phyloP scores from a whole-genome alignment of 2,113 vertebrate genomes.

The Garra rufa region DNA sequence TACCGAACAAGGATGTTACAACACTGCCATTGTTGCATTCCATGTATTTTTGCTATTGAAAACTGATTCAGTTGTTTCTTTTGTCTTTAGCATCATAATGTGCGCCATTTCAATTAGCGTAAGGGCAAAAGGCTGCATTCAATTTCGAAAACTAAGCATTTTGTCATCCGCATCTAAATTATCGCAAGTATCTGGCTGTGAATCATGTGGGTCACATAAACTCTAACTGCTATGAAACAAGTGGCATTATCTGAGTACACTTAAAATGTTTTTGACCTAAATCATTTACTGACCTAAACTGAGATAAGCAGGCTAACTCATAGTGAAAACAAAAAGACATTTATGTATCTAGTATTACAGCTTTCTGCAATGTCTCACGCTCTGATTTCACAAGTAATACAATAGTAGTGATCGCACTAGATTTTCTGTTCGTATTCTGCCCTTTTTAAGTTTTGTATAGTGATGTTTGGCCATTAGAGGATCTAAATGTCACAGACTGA shows the following conservation, averaged over 20 bases:
- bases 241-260: neutral
- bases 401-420: neutral
- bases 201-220: neutral
- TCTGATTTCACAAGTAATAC: neutral
- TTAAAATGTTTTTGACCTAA: slow-evolving; percentile 1
- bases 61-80: neutral
- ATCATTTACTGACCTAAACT: neutral
- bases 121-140: slow-evolving; percentile 5
- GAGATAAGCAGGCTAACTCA: neutral
- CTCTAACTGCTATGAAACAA: slow-evolving; percentile 15
- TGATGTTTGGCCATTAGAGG: neutral
- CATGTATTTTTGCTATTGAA: neutral
- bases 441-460: neutral
- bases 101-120: neutral
- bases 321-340: neutral
- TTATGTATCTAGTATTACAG: neutral
- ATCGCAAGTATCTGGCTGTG: slow-evolving; percentile 16
- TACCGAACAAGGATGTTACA: neutral
- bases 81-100: slow-evolving; percentile 30
- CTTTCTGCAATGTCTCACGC: neutral
- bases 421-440: neutral
- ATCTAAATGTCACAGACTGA: neutral
- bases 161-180: neutral
- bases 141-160: neutral
- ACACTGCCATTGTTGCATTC: slow-evolving; percentile 10